Conservation (phyloP, 2,797 vertebrate species). For the Ptychadena robeensis region DNA sequence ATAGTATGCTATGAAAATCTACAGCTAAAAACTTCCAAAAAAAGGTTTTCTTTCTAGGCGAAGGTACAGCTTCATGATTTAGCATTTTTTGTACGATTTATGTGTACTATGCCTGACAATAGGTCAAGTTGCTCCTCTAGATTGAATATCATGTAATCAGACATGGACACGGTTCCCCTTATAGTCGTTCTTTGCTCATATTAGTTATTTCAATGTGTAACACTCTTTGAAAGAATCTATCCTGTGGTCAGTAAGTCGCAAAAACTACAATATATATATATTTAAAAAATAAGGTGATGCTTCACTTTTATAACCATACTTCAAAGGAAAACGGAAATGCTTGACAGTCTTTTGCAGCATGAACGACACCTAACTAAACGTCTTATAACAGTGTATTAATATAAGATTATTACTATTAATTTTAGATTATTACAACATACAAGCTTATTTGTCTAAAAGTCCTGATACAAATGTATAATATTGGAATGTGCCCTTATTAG, state of each 20-base stretch:
- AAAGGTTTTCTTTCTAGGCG: not conserved
- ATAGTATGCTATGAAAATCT: not conserved
- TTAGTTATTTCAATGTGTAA: conserved; percentile 39
- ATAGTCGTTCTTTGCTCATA: conserved; percentile 32
- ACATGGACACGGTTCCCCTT: not conserved
- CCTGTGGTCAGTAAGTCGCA: conserved; percentile 5
- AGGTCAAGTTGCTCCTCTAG: not conserved
- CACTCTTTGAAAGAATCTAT: conserved; percentile 20
- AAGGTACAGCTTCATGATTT: not conserved
- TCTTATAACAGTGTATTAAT: too few species aligned
- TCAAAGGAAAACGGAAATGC: conserved; percentile 16
- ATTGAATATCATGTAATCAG: conserved; percentile 7
- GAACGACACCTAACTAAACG: too few species aligned
- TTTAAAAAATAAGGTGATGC: conserved; percentile 28
- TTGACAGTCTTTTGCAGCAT: too few species aligned
- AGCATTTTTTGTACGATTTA: not conserved
- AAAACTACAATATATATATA: conserved; percentile 56
- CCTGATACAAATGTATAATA: too few species aligned
- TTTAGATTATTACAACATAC: too few species aligned
- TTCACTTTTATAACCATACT: conserved; percentile 31
- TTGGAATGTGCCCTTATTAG: not conserved
- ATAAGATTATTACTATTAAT: too few species aligned
- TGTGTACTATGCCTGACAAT: conserved; percentile 2
- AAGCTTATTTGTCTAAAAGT: too few species aligned
- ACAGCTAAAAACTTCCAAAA: not conserved